These are phyloP conservation scores for Blastomussa wellsi DNA, from an alignment of 92 coral and sea anemone species.

Conservation along the genomic window DNA sequence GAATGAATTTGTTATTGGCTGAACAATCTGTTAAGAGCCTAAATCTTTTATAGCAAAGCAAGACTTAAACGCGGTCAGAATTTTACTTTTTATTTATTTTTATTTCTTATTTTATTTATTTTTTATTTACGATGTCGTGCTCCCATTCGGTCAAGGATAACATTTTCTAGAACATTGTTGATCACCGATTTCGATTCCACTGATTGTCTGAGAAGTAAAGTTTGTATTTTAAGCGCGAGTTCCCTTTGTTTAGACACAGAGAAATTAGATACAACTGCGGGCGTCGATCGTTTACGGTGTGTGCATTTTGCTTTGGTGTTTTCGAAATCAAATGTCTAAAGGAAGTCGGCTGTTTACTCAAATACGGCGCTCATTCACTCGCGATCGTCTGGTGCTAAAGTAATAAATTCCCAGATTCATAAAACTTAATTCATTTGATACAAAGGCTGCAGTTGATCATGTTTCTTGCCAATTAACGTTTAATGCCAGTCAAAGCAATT, in stretches of 20 bases:
- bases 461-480: conserved; percentile 38
- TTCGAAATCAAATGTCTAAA: not conserved
- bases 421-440: conserved; percentile 32
- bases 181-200: not conserved
- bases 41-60: conserved; percentile 19
- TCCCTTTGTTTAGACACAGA: conserved; percentile 32
- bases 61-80: conserved; percentile 6
- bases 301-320: not conserved
- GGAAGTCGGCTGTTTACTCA: too few species aligned
- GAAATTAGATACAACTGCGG: conserved; percentile 31
- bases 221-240: conserved; percentile 11
- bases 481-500: conserved; percentile 34
- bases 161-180: not conserved
- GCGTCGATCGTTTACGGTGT: conserved; percentile 29
- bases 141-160: not conserved
- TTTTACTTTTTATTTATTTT: not conserved
- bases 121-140: not conserved
- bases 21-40: conserved; percentile 12
- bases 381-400: not conserved
- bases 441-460: conserved; percentile 38
- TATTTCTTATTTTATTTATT: not conserved
- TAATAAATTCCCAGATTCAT: conserved; percentile 15
- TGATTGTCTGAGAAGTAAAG: conserved; percentile 12
- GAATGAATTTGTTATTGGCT: conserved; percentile 40
- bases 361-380: not conserved